Evolutionary conservation across 2,113 vertebrate species (phyloP).

Genomic region (Geococcyx californianus): DNA sequence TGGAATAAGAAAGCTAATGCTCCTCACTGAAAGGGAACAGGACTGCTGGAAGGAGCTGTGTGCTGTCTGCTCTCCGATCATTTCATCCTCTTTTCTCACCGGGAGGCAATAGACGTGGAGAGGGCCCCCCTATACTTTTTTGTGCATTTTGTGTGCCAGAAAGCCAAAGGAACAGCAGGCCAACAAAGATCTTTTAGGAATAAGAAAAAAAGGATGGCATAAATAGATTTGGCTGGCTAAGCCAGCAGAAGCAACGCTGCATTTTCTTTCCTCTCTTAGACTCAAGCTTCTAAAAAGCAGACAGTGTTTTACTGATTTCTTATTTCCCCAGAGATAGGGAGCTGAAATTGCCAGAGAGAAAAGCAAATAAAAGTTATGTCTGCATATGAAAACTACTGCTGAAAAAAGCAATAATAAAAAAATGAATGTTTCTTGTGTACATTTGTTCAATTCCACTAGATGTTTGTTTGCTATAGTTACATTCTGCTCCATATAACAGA

Average conservation of each 20-base stretch:
- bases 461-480: background rate
- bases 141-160: background rate
- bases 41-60: background rate
- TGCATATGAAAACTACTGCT: background rate
- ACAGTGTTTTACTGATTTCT: background rate
- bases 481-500: background rate
- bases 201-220: background rate
- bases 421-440: background rate
- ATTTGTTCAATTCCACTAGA: slow-evolving; percentile 24
- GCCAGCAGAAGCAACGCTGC: background rate
- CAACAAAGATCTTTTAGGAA: background rate
- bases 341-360: background rate
- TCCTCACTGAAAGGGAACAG: background rate
- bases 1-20: background rate
- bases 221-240: background rate
- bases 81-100: background rate
- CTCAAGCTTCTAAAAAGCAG: background rate
- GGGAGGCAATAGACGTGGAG: background rate
- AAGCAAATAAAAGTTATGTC: slow-evolving; percentile 5
- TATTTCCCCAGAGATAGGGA: slow-evolving; percentile 7
- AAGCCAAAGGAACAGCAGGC: background rate
- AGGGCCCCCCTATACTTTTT: background rate
- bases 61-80: background rate
- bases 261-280: background rate
- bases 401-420: slow-evolving; percentile 11